Conservation (phyloP, 2,113 vertebrate genomes). For the Martes martes region DNA sequence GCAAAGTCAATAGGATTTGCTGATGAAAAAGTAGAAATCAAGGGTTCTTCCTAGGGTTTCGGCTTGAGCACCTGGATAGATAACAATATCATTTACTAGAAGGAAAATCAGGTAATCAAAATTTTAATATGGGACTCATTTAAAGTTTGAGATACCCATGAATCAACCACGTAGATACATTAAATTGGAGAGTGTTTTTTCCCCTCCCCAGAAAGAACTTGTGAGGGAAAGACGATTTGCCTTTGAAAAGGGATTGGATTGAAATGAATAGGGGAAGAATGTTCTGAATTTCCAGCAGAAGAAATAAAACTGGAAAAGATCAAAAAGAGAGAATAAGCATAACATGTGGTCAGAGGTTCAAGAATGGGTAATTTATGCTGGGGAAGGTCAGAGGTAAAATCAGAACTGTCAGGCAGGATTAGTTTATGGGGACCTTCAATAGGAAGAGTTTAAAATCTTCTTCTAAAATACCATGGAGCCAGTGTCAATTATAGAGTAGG, state of each 20-base stretch:
- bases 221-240: background rate
- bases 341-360: background rate
- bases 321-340: background rate
- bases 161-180: background rate
- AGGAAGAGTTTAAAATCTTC: background rate
- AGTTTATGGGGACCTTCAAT: background rate
- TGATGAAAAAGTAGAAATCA: background rate
- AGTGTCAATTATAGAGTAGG: background rate
- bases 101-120: background rate
- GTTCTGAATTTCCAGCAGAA: background rate
- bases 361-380: background rate
- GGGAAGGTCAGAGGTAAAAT: background rate
- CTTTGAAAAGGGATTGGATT: conserved; percentile 1
- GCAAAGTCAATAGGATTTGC: background rate
- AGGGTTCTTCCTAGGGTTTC: background rate
- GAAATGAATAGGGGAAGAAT: background rate
- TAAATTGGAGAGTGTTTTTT: background rate
- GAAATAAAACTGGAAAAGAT: background rate
- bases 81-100: background rate
- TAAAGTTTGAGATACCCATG: background rate
- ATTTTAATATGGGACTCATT: background rate
- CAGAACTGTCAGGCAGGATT: background rate
- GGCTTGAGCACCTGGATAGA: background rate
- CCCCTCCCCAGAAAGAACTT: background rate
- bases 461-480: background rate